A percentile compares a stretch with the other conserved stretches of the same genome.
These are phyloP conservation scores for Trichogramma pretiosum DNA, from an alignment of 1,140 invertebrate genomes.

Conservation along the genomic window DNA sequence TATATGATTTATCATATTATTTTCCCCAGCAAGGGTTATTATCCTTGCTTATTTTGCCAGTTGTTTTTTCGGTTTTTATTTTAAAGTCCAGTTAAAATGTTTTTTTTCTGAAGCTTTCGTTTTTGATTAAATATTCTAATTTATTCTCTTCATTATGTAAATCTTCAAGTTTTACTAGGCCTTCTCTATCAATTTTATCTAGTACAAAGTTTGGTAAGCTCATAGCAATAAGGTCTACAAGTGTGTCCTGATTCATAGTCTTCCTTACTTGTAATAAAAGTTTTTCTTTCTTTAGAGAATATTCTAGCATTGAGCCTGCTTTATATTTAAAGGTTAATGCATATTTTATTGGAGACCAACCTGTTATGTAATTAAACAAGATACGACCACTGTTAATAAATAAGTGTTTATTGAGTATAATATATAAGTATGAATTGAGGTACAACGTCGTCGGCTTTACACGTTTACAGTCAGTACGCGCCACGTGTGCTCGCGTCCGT, in stretches of 20 bases:
- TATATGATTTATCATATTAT: too few species aligned
- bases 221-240: constrained; percentile 19
- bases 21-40: too few species aligned
- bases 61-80: not conserved
- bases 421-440: too few species aligned
- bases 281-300: constrained; percentile 22
- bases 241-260: constrained; percentile 10
- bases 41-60: too few species aligned
- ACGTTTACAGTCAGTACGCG: too few species aligned
- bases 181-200: constrained; percentile 20
- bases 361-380: too few species aligned
- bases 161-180: constrained; percentile 17
- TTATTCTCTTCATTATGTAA: constrained; percentile 19
- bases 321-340: constrained; percentile 17
- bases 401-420: too few species aligned
- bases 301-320: constrained; percentile 17
- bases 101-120: not conserved
- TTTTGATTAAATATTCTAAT: constrained; percentile 16
- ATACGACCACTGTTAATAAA: too few species aligned
- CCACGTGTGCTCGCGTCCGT: too few species aligned
- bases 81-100: not conserved
- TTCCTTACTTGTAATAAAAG: constrained; percentile 19
- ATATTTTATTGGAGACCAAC: constrained; percentile 19
- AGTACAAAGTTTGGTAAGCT: constrained; percentile 21
- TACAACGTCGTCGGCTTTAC: too few species aligned